Conservation (phyloP, 2,888 invertebrate species). For the Eristalis tenax region DNA sequence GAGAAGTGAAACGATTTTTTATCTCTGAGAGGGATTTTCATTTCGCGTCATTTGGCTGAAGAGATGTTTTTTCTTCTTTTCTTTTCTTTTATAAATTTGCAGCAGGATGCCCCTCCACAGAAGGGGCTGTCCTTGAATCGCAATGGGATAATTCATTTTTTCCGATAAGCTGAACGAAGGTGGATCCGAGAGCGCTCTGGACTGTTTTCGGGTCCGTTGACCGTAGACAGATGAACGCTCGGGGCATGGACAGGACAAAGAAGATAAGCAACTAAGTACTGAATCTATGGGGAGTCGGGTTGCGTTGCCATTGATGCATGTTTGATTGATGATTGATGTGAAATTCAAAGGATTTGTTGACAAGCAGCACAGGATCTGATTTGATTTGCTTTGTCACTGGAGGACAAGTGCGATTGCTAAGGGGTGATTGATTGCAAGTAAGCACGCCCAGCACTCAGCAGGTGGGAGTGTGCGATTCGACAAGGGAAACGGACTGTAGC, state of each 20-base stretch:
- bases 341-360: not conserved
- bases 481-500: too few relatives aligned
- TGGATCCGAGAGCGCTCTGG: not conserved
- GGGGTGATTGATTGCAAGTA: too few relatives aligned
- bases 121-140: not conserved
- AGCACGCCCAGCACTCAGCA: too few relatives aligned
- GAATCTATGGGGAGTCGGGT: not conserved
- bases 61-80: not conserved
- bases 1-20: conserved; percentile 33
- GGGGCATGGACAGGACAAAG: not conserved
- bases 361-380: not conserved
- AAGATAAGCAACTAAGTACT: not conserved
- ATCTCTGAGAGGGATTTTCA: not conserved
- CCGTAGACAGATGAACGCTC: not conserved
- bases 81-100: too few relatives aligned
- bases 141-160: not conserved
- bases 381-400: too few relatives aligned
- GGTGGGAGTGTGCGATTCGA: too few relatives aligned
- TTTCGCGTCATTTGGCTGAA: not conserved
- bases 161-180: not conserved
- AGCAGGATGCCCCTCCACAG: too few relatives aligned
- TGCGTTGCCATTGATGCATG: not conserved
- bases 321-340: not conserved
- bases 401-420: too few relatives aligned
- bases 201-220: not conserved